phyloP scores from a whole-genome alignment of 2,888 invertebrate species.

The Zonitis immaculata region DNA sequence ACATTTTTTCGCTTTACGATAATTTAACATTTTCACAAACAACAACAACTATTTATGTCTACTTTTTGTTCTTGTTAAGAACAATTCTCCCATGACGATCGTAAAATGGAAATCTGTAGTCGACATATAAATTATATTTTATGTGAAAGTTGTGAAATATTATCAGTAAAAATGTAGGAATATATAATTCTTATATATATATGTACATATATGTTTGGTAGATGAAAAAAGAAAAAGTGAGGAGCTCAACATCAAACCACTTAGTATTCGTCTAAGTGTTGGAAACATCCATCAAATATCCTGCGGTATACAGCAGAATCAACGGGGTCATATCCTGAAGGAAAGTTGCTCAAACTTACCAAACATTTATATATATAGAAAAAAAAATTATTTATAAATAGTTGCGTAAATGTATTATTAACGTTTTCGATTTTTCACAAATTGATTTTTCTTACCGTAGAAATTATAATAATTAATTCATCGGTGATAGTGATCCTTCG shows the following conservation, averaged over 20 bases:
- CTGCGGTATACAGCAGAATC: neutral
- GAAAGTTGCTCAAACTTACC: no score
- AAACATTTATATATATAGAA: no score
- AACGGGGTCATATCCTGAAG: slow-evolving; percentile 6
- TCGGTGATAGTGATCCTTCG: neutral
- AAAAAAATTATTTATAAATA: no score
- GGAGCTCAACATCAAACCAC: slow-evolving; percentile 12
- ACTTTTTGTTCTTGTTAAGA: slow-evolving; percentile 1
- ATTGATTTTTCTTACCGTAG: no score
- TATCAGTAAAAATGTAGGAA: slow-evolving; percentile 17
- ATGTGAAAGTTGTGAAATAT: slow-evolving; percentile 16
- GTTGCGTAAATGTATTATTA: no score
- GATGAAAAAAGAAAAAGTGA: slow-evolving; percentile 1
- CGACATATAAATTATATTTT: slow-evolving; percentile 22
- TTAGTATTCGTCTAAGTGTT: slow-evolving; percentile 13
- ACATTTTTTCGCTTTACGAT: no score
- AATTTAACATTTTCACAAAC: no score
- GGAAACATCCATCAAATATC: slow-evolving; percentile 15
- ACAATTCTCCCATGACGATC: slow-evolving; percentile 12
- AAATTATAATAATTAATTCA: neutral
- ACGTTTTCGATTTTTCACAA: no score
- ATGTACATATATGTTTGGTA: slow-evolving; percentile 13
- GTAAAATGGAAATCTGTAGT: slow-evolving; percentile 24
- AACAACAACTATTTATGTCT: no score
- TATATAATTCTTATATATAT: slow-evolving; percentile 28